phyloP scores from a whole-genome alignment of 2,113 vertebrate genomes.

The Perccottus glenii region DNA sequence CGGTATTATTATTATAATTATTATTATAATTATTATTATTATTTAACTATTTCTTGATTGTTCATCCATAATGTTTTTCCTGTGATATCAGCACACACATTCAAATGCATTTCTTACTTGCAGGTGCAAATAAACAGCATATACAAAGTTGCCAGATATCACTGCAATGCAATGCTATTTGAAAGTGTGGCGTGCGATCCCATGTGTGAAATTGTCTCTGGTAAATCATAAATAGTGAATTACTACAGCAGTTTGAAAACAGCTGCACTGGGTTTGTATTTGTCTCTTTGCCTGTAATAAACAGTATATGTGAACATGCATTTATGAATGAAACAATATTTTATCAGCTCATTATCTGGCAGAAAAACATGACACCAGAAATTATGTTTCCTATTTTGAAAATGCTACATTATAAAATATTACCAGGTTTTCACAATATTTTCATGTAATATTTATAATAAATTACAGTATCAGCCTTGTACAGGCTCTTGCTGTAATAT shows the following conservation, averaged over 20 bases:
- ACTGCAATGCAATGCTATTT: slow-evolving; percentile 1
- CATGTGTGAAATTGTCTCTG: slow-evolving; percentile 72
- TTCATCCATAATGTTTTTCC: not conserved
- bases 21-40: not conserved
- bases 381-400: not conserved
- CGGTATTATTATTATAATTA: not conserved
- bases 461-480: too few species aligned
- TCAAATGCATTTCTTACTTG: not conserved
- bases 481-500: too few species aligned
- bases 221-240: slow-evolving; percentile 50
- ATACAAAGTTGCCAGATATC: slow-evolving; percentile 6
- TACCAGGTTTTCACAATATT: too few species aligned
- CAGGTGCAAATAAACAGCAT: not conserved
- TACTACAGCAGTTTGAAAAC: slow-evolving; percentile 46
- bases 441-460: too few species aligned
- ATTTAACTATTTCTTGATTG: not conserved
- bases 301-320: not conserved
- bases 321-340: not conserved
- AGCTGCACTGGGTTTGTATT: slow-evolving; percentile 23
- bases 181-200: slow-evolving; percentile 48
- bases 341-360: not conserved
- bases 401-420: too few species aligned
- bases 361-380: not conserved
- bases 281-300: not conserved
- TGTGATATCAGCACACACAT: not conserved